A percentile compares a stretch with the other conserved stretches of the same genome.
Conservation (phyloP, 1,140 invertebrate genomes). For the Zaprionus africanus region DNA sequence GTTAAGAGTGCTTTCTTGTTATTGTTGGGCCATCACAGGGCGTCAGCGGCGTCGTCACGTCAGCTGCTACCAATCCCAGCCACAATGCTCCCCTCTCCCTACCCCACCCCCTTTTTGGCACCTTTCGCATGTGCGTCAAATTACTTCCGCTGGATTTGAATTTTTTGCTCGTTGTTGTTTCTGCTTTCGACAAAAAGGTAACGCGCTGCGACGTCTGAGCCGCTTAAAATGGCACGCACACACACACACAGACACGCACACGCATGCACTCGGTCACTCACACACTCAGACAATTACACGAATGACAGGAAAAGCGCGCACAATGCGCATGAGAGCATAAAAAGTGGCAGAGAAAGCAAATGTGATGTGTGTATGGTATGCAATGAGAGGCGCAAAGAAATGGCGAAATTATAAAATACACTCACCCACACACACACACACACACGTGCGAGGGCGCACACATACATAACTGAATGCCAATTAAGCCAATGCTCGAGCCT, state of each 20-base stretch:
- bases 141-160: constrained; percentile 81
- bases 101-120: neutral
- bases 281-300: constrained; percentile 69
- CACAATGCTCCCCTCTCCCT: neutral
- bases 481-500: constrained; percentile 75
- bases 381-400: constrained; percentile 63
- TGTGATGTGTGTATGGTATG: constrained; percentile 62
- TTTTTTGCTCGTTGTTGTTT: constrained; percentile 69
- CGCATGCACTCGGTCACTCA: constrained; percentile 27
- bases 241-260: constrained; percentile 12
- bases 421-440: constrained; percentile 23
- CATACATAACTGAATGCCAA: constrained; percentile 70
- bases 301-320: constrained; percentile 79
- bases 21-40: neutral
- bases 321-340: constrained; percentile 76
- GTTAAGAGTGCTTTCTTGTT: neutral
- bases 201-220: constrained; percentile 56
- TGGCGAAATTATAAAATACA: constrained; percentile 76
- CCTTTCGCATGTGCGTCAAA: constrained; percentile 66
- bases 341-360: constrained; percentile 63
- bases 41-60: constrained; percentile 11
- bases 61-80: neutral
- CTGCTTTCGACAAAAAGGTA: constrained; percentile 66
- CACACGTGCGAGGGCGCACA: neutral
- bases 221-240: constrained; percentile 61